These are phyloP conservation scores for Geotrupes spiniger DNA, from an alignment of 2,888 invertebrate species.

Conservation along the genomic window DNA sequence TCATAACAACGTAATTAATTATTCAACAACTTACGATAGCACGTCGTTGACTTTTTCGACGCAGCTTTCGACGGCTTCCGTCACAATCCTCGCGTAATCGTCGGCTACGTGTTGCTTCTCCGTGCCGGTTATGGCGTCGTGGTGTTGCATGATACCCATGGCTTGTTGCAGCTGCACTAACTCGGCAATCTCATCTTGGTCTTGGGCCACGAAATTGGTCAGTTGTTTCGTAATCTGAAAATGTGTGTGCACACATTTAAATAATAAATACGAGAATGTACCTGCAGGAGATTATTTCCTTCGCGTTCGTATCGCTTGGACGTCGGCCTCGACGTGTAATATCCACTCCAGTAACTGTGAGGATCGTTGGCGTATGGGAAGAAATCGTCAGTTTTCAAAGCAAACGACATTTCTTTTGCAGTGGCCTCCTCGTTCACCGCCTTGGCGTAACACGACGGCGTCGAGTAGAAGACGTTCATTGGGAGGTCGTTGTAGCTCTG, in stretches of 20 bases:
- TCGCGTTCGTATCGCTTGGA: conserved; percentile 72
- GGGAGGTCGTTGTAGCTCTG: conserved; percentile 55
- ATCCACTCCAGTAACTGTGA: conserved; percentile 91
- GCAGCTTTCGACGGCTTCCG: conserved; percentile 56
- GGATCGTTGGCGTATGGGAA: conserved; percentile 84
- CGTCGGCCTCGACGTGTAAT: conserved; percentile 78
- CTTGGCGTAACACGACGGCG: conserved; percentile 79
- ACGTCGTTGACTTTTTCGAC: conserved; percentile 17
- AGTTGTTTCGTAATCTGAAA: conserved; percentile 67
- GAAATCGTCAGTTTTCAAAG: conserved; percentile 80
- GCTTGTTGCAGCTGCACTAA: conserved; percentile 63
- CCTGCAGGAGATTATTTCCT: conserved; percentile 73
- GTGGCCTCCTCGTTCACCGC: conserved; percentile 62
- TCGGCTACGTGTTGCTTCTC: conserved; percentile 34
- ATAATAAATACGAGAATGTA: conserved; percentile 38
- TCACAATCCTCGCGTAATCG: conserved; percentile 81
- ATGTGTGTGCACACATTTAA: no score
- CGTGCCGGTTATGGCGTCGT: conserved; percentile 66
- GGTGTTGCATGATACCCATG: conserved; percentile 83
- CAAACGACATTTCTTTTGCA: conserved; percentile 56
- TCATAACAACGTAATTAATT: not conserved
- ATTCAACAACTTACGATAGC: conserved; percentile 22
- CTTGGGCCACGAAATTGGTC: conserved; percentile 54
- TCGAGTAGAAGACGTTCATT: conserved; percentile 79
- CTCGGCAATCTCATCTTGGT: conserved; percentile 50